A percentile compares a stretch with the other conserved stretches of the same genome.
phyloP scores from a whole-genome alignment of 30 jellyfish, hydroid and myxozoan species.

The Catostylus mosaicus region DNA sequence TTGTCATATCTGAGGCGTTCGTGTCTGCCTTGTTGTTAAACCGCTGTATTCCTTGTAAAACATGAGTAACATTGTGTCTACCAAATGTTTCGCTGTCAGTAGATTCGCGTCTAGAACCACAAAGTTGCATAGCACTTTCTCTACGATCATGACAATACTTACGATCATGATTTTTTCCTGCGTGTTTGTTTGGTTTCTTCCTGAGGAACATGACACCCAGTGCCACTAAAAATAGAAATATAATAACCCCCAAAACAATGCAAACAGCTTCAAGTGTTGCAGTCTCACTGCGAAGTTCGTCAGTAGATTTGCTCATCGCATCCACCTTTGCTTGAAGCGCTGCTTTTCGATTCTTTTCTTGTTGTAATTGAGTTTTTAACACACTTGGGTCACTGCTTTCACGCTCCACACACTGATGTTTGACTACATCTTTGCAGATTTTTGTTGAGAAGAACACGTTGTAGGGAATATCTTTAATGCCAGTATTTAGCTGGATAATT shows the following conservation, averaged over 20 bases:
- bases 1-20: too few species aligned
- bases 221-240: not conserved
- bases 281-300: not conserved
- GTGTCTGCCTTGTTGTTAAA: too few species aligned
- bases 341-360: not conserved
- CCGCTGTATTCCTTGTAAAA: too few species aligned
- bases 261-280: not conserved
- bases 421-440: constrained; percentile 72
- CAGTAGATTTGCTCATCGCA: not conserved
- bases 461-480: constrained; percentile 83
- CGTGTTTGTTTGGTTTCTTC: not conserved
- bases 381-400: not conserved
- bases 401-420: constrained; percentile 67
- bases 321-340: not conserved
- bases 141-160: constrained; percentile 38
- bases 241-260: not conserved
- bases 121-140: too few species aligned
- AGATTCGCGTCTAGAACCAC: not conserved
- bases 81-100: not conserved
- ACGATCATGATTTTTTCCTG: not conserved
- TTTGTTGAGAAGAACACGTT: constrained; percentile 83
- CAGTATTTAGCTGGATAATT: constrained; percentile 77
- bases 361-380: not conserved
- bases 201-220: not conserved
- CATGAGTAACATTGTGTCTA: too few species aligned